Conservation (phyloP, 2,888 invertebrate genomes). For the Furcula furcula region DNA sequence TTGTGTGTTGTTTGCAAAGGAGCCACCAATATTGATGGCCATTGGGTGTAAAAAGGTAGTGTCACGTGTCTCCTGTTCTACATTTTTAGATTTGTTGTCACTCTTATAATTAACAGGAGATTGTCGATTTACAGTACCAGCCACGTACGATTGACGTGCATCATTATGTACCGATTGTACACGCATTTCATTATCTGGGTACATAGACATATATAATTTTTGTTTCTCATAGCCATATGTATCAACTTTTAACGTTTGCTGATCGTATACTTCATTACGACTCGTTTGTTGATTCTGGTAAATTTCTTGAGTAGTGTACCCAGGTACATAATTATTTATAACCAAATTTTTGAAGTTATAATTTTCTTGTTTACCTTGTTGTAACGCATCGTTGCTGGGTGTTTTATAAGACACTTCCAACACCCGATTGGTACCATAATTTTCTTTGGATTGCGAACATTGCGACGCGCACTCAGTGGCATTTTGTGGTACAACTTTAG, state of each 20-base stretch:
- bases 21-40: constrained; percentile 12
- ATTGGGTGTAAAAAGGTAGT: constrained; percentile 14
- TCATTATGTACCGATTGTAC: constrained; percentile 17
- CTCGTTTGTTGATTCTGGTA: constrained; percentile 31
- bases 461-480: constrained; percentile 11
- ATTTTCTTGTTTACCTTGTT: constrained; percentile 37
- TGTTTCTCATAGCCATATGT: constrained; percentile 42
- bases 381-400: constrained; percentile 15
- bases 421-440: constrained; percentile 32
- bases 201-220: constrained; percentile 41
- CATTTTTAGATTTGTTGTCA: constrained; percentile 23
- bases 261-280: constrained; percentile 26
- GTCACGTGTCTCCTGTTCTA: constrained; percentile 22
- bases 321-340: constrained; percentile 44
- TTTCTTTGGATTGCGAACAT: constrained; percentile 14
- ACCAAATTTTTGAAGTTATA: constrained; percentile 57
- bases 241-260: constrained; percentile 34
- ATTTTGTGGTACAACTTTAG: constrained; percentile 19
- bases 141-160: constrained; percentile 17
- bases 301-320: constrained; percentile 33
- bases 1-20: constrained; percentile 18
- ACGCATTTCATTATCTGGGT: constrained; percentile 32
- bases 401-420: constrained; percentile 31
- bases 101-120: constrained; percentile 15
- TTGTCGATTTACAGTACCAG: constrained; percentile 10